Percentiles rank a stretch among this genome's conserved stretches.
These are phyloP conservation scores for Oryzias curvinotus DNA, from an alignment of 2,113 vertebrate genomes.

Conservation along the genomic window DNA sequence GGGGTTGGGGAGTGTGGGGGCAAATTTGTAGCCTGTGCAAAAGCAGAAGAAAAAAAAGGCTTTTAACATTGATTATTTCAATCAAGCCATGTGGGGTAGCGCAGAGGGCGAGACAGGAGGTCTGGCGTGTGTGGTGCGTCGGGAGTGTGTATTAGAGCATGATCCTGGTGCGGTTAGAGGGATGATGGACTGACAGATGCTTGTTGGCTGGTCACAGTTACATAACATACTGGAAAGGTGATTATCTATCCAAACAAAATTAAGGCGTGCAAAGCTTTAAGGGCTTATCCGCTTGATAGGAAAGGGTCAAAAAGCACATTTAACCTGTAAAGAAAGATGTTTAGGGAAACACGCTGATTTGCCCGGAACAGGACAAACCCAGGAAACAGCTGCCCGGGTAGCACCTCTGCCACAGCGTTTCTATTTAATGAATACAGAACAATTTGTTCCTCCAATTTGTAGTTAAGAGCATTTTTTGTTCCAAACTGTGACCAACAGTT, in stretches of 20 bases:
- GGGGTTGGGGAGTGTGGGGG: slow-evolving; percentile 51
- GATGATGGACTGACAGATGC: slow-evolving; percentile 23
- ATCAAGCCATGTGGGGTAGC: slow-evolving; percentile 26
- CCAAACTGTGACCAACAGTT: too few species aligned
- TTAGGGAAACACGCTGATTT: not conserved
- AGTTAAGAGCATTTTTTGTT: too few species aligned
- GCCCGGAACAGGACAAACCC: not conserved
- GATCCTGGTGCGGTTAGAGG: slow-evolving; percentile 3
- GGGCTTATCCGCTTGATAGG: not conserved
- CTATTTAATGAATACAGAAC: too few species aligned
- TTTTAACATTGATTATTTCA: slow-evolving; percentile 78
- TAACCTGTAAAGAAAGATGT: not conserved
- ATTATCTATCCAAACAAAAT: slow-evolving; percentile 28
- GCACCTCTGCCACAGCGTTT: too few species aligned
- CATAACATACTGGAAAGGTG: slow-evolving; percentile 23
- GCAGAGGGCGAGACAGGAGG: slow-evolving; percentile 20
- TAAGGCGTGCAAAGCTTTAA: not conserved
- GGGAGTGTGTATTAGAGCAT: not conserved
- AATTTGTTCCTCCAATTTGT: too few species aligned
- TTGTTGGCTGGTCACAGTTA: slow-evolving; percentile 30
- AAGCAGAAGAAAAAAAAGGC: slow-evolving; percentile 56
- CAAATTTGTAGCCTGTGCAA: slow-evolving; percentile 63
- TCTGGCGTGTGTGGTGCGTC: slow-evolving; percentile 13
- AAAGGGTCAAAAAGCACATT: not conserved
- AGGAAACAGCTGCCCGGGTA: too few species aligned